Base-by-base conservation (phyloP, 2,888 invertebrate genomes). In the Meteorus cinctellus region DNA sequence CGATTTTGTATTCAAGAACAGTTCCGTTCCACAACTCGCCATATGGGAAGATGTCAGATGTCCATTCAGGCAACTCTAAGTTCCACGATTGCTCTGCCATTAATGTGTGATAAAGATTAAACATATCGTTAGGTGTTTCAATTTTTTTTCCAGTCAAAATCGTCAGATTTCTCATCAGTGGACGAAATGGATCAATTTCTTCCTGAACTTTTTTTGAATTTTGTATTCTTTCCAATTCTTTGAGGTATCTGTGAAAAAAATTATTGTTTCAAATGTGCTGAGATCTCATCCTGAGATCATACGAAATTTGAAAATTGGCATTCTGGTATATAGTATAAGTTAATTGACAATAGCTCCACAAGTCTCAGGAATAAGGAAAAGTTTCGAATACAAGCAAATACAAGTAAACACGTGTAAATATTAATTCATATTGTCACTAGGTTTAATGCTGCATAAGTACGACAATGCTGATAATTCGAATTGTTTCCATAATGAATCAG, bases 61-160 rank as follows among this genome's bases (percentile, higher is more conserved):
- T 45, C 81, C 81, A 80, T 27, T 71, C 10, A 4, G 80, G 78
- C 16, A 79, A 34, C 10, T 63, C 6, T 3, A 78, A 55, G 45
- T 74, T 68, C 72, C 77, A 63, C 2, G 75, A 60, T 14, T 14
- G 36, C 68, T 75, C 73, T 16, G 78, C 60, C 27, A 27, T 48
- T 0, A 80, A 72, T 5, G 73, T 67, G 10, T 74, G 68, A 34
- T 81, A 81, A 1, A 81, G 69, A 8, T 55, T 10, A n/a, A 72
- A 74, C 67, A 80, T 69, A 10, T 77, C 77, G 8, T 68, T 6
- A 10, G 55, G 29, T 24, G 16, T 16, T 31, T 71, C 19, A 4
- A 72, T 59, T 5, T 19, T 62, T 59, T 68, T 72, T 4, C 79
- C 79, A 29, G 78, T 79, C n/a, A 19, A 19, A 31, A 34, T 14